Conservation (phyloP, 2,113 vertebrate species). For the Oryzias woworae region DNA sequence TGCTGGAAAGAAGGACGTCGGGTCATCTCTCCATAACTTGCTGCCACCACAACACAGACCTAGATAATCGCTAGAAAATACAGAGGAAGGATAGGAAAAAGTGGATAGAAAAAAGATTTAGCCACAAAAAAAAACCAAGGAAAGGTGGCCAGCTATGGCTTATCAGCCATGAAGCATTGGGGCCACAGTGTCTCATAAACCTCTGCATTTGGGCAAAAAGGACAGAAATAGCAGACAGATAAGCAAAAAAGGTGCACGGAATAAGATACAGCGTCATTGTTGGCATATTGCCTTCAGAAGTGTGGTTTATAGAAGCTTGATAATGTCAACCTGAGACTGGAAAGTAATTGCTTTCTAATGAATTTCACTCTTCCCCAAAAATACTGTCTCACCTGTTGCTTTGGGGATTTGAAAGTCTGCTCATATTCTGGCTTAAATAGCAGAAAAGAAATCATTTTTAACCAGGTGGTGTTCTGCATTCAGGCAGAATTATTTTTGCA, state of each 20-base stretch:
- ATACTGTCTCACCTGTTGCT: conserved; percentile 46
- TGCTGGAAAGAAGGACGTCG: conserved; percentile 2
- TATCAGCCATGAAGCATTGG: conserved; percentile 44
- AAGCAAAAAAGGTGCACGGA: conserved; percentile 45
- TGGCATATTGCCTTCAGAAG: conserved; percentile 48
- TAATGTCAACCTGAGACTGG: conserved; percentile 58
- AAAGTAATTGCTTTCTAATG: conserved; percentile 67
- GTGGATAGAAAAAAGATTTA: conserved; percentile 31
- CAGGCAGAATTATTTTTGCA: conserved; percentile 31
- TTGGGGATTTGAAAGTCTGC: conserved; percentile 29
- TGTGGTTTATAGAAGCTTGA: conserved; percentile 40
- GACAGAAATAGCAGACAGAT: conserved; percentile 51
- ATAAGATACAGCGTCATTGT: conserved; percentile 49
- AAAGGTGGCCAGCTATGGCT: conserved; percentile 30
- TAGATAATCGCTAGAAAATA: conserved; percentile 36
- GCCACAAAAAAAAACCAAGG: conserved; percentile 31
- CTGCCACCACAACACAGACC: conserved; percentile 7
- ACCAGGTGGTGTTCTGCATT: conserved; percentile 7
- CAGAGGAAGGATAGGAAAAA: conserved; percentile 8
- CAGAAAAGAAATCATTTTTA: conserved; percentile 15
- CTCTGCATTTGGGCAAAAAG: conserved; percentile 28
- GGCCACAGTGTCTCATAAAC: conserved; percentile 44
- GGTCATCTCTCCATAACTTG: conserved; percentile 4
- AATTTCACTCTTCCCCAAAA: conserved; percentile 41
- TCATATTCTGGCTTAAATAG: conserved; percentile 33